Base-by-base conservation (phyloP, 2,888 invertebrate species). In the Tetramorium bicarinatum region DNA sequence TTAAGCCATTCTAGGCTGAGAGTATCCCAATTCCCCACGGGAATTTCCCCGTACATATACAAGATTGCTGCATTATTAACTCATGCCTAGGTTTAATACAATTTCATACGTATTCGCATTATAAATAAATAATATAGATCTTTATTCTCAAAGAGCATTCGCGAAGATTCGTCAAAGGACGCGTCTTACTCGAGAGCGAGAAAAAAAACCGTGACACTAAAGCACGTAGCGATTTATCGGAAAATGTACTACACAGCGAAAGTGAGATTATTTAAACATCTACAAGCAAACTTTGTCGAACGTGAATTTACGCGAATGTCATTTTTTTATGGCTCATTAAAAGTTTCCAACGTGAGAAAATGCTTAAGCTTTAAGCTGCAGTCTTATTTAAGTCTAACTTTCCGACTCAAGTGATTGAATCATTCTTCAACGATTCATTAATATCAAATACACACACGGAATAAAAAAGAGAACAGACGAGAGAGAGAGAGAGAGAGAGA, bases 1-100 rank as follows among this genome's bases (percentile, higher is more conserved):
- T 88, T 87, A 87, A 89, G 71, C 64, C 76, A 44, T 61, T 64
- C 77, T 38, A 25, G 25, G 72, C 29, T 67, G 83, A 59, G 21
- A 54, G 56, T 66, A 41, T 64, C 47, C 59, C 72, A 74, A 83
- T 84, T 79, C 82, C 56, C 41, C 1, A 3, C 44, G 80, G 34
- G 54, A 88, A 86, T 29, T 81, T 83, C 52, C 29, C 18, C 15
- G 29, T 13, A 13, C 56, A 21, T 38, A 72, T 25, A 3, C 47
- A 21, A 47, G 21, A 8, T 2, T 71, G 56, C 18, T 49, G 72
- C n/a, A 38, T 71, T 59, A 69, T 79, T 80, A 34, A 80, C 47
- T 71, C 25, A 13, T 18, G 34, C n/a, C 2, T 8, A 13, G 59
- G 69, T 80, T 80, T 47, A 47, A 47, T 18, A 47, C 41, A 18